A percentile compares a stretch with the other conserved stretches of the same genome.
Conservation (phyloP, 2,797 vertebrate species). For the Pipistrellus pipistrellus region DNA sequence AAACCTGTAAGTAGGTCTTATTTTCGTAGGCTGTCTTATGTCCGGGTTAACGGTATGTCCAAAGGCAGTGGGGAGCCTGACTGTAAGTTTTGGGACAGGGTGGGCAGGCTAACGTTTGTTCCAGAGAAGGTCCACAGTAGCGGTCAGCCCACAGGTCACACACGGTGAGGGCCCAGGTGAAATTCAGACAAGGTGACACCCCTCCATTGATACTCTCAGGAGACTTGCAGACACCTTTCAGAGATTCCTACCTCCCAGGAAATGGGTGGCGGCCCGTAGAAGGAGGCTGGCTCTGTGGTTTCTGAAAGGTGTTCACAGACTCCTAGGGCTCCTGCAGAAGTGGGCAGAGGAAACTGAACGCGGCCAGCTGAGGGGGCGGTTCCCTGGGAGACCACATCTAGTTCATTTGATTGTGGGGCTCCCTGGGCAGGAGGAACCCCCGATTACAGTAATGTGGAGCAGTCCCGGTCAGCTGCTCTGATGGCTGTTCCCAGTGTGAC, state of each 20-base stretch:
- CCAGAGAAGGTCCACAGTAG: too few species aligned
- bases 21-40: too few species aligned
- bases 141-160: not conserved
- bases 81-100: not conserved
- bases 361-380: rapidly evolving
- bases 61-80: not conserved
- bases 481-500: rapidly evolving
- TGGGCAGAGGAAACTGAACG: rapidly evolving
- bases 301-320: too few species aligned
- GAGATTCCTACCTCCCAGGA: not conserved
- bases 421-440: not conserved
- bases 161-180: rapidly evolving
- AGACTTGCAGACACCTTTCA: not conserved
- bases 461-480: not conserved
- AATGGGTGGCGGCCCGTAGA: rapidly evolving
- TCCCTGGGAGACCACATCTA: not conserved
- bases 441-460: not conserved
- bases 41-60: too few species aligned
- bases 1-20: too few species aligned
- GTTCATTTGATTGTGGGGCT: rapidly evolving
- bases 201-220: not conserved
- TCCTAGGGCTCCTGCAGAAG: not conserved
- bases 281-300: rapidly evolving
- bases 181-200: not conserved
- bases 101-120: not conserved